phyloP scores from a whole-genome alignment of 2,113 vertebrate species.

The Urocynchramus pylzowi region DNA sequence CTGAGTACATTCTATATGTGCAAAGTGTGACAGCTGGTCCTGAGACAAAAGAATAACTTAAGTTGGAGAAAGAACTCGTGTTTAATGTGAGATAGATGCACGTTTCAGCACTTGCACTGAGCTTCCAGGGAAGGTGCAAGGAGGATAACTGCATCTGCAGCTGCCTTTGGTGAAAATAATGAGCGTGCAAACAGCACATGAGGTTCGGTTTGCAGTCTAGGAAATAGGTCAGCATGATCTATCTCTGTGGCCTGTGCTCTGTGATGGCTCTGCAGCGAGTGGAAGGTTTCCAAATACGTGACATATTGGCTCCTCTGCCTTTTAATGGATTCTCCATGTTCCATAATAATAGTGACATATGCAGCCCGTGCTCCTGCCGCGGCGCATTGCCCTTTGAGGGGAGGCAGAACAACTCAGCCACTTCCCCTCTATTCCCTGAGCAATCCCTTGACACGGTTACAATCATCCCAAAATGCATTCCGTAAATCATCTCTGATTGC shows the following conservation, averaged over 20 bases:
- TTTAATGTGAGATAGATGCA: neutral
- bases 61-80: neutral
- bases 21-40: neutral
- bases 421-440: neutral
- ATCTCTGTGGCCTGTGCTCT: neutral
- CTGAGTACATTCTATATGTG: neutral
- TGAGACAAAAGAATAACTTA: neutral
- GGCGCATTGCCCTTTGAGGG: neutral
- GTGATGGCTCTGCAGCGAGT: neutral
- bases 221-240: constrained; percentile 5
- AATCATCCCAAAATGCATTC: neutral
- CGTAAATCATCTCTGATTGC: constrained; percentile 25
- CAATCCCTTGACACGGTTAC: neutral
- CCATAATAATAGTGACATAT: neutral
- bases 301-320: neutral
- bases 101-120: neutral
- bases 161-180: neutral
- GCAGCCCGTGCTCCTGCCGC: neutral
- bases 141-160: neutral
- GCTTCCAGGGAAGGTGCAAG: neutral
- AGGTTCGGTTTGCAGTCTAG: neutral
- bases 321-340: neutral
- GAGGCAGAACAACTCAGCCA: neutral
- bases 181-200: neutral
- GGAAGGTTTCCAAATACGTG: constrained; percentile 5